Base-by-base conservation (phyloP, 2,888 invertebrate genomes). In the Griposia aprilina region DNA sequence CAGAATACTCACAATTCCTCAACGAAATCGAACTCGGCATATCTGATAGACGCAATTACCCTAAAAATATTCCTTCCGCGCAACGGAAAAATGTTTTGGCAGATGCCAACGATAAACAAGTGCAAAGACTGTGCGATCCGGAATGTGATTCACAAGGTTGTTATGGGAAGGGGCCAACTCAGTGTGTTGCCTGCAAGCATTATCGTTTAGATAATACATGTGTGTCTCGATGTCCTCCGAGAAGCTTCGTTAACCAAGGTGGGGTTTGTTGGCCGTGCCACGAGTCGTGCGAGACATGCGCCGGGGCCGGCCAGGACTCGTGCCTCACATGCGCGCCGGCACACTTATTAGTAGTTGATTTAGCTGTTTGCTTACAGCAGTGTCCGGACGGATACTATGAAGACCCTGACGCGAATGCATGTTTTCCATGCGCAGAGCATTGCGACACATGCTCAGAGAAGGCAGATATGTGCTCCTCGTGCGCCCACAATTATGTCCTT, bases 341-440 rank as follows among this genome's bases (percentile, higher is more conserved):
- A 67, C 98, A 98, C 93, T 97, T 98, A 75, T 97, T 98, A 91
- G 98, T 99, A 73, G 98, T 98, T 20, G 99, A 99, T 94, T 97
- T 99, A 84, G 98, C 98, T 74, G 98, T 99, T 62, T 99, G 99
- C 91, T 96, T 99, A 79, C 98, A 98, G 95, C 98, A 98, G 90
- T 99, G 99, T 92, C 98, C 98, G 0, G 98, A 98, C 90, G 98
- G 98, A 63, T 99, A 99, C 93, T 99, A 98, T 92, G 98, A 98
- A 96, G 98, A 98, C 92, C 97, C 97, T 30, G 98, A 98, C 83
- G 98, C 98, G 78, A 98, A 97, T 90, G 98, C 98, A 0, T 99
- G 99, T 93, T 98, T 98, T 69, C 98, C 98, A 2, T 99, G 99
- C 93, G 98, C 98, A 76, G 98, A 98, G 48, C 98, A 99, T 93